Base-by-base conservation (phyloP, 2,113 vertebrate species). In the Neodon shergylaensis region DNA sequence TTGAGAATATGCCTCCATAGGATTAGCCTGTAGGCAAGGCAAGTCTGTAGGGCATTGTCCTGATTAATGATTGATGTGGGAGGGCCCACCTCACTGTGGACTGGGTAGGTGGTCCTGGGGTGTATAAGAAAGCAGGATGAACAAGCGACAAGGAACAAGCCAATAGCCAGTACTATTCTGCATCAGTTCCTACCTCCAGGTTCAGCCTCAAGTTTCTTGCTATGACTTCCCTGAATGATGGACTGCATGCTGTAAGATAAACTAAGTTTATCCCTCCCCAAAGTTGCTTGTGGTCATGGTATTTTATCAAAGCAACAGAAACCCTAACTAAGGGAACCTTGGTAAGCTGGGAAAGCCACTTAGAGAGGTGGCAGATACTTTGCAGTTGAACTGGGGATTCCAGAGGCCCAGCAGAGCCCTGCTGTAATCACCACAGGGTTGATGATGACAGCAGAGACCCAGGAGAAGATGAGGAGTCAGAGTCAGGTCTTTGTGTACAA, bases 391-490 rank as follows among this genome's bases (percentile, higher is more conserved):
- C 91, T 17, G 19, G 86, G n/a, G 54, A 63, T 42, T 91, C 73
- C 17, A 3, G 28, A 88, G 70, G 54, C 68, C 78, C 91, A 31
- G 65, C 70, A 92, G 94, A 94, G 81, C 77, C 94, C 91, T 90
- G 89, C 82, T 94, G 93, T 93, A 85, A 73, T 47, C 44, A 52
- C 88, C 90, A 1, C 33, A 21, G 28, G 61, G 49, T 9, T 90
- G 92, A 76, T 82, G 76, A 47, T 90, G 85, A 65, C 61, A 76
- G 28, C 83, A n/a, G 58, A 86, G 47, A 24, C 10, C 73, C 52
- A n/a, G 93, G 91, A 96, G 97, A 82, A 21, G 65, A 76, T 90
- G 97, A 97, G 66, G 65, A 66, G 28, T 94, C 97, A 90, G 58
- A 49, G 24, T 21, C 22, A 28, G 83, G n/a, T 47, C 63, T 95